Evolutionary conservation across 2,888 invertebrate species (phyloP), one percentile per base, ranked within the genome.

Genomic region (Archips crataeganus): DNA sequence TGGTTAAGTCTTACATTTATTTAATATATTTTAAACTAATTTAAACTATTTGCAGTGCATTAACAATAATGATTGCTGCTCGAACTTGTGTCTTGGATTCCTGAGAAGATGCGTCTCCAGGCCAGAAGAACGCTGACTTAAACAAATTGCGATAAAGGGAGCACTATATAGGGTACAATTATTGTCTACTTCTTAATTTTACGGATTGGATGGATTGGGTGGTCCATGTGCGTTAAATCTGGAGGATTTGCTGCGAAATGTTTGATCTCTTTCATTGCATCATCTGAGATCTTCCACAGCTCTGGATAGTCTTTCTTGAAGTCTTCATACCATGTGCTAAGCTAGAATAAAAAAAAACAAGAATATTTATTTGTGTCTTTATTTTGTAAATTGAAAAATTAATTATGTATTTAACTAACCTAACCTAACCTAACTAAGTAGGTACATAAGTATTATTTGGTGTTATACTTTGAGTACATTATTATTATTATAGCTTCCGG

Each of bases 231-330:
- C 8, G 96, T 95, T 47, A 97, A 83, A 87, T 97, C 97, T 2
- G 97, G 97, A 1, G 96, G 97, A 90, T 97, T 97, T 64, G 95
- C 95, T 59, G 96, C 96, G 79, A 97, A 97, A 64, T 95, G 92
- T 63, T 89, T 93, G 68, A 97, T 95, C 86, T 97, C 96, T 75
- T 95, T 95, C 96, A 97, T 96, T 34, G 96, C 97, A 13, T 85
- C 94, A 74, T 95, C 96, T 0, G 96, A 96, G 69, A 97, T 96
- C 76, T 95, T 91, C 97, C 97, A 97, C 59, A 97, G 85, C 5
- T 96, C 95, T 0, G 97, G 96, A 85, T 96, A 90, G 75, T 96
- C 95, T 11, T 85, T 86, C 85, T 97, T 97, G 81, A 97, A 97
- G 45, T 95, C 95, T 32, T 94, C 89, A 83, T 97, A 97, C 97